A percentile compares a stretch with the other conserved stretches of the same genome.
phyloP scores from a whole-genome alignment of 2,888 invertebrate species.

The Heteromurus nitidus region DNA sequence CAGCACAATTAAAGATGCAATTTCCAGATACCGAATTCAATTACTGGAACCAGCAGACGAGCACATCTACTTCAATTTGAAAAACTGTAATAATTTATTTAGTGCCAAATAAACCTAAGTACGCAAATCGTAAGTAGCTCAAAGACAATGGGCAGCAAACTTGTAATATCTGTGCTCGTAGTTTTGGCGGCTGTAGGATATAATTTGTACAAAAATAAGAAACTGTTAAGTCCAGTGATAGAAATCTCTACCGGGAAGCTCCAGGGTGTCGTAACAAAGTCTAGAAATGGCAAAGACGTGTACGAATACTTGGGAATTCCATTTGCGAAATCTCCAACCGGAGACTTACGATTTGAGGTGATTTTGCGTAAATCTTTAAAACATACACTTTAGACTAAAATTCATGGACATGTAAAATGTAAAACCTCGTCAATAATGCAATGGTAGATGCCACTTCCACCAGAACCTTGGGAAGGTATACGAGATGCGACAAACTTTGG shows the following conservation, averaged over 20 bases:
- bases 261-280: constrained; percentile 49
- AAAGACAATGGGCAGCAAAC: constrained; percentile 23
- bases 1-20: too few species aligned
- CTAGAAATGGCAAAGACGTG: constrained; percentile 38
- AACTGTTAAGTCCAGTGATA: constrained; percentile 47
- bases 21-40: too few species aligned
- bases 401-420: background rate
- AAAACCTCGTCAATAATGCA: constrained; percentile 50
- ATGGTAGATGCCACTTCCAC: constrained; percentile 31
- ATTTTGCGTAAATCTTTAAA: background rate
- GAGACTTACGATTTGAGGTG: constrained; percentile 63
- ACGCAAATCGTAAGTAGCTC: too few species aligned
- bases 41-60: too few species aligned
- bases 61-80: too few species aligned
- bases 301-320: constrained; percentile 60
- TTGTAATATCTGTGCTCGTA: background rate
- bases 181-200: constrained; percentile 31
- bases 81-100: background rate
- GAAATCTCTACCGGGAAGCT: constrained; percentile 53
- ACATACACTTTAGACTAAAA: background rate
- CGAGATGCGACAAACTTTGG: constrained; percentile 63
- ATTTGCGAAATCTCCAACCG: constrained; percentile 65
- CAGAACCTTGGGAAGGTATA: constrained; percentile 66
- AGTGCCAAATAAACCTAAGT: too few species aligned
- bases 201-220: constrained; percentile 40